Conservation (phyloP, 2,888 invertebrate genomes). For the Drosophila kambysellisi region DNA sequence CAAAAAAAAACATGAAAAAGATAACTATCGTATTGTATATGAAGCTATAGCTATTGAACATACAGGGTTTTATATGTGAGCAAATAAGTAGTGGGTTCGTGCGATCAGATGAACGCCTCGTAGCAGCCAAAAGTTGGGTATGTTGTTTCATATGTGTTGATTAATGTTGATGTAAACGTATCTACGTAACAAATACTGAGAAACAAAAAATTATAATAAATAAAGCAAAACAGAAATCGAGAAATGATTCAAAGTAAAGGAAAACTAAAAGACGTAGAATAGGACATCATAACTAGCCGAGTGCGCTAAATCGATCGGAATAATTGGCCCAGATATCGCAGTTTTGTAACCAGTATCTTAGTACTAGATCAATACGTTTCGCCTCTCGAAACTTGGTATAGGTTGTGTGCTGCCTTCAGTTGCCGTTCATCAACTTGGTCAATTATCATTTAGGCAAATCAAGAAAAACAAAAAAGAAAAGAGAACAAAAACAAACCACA, state of each 20-base stretch:
- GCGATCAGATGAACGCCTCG: conserved; percentile 39
- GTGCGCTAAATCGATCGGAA: conserved; percentile 15
- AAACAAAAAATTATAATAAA: conserved; percentile 12
- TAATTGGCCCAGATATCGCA: conserved; percentile 28
- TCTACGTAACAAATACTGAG: conserved; percentile 26
- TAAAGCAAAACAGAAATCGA: conserved; percentile 7
- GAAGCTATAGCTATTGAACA: conserved; percentile 79
- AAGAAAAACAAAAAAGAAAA: conserved; percentile 8
- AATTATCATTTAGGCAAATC: conserved; percentile 69
- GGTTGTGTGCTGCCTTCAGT: conserved; percentile 72
- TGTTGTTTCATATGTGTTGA: conserved; percentile 53
- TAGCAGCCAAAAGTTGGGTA: conserved; percentile 51
- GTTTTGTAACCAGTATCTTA: conserved; percentile 30
- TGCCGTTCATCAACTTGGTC: conserved; percentile 76
- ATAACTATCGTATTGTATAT: conserved; percentile 57
- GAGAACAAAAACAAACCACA: not conserved
- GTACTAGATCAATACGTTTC: conserved; percentile 38
- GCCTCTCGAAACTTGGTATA: conserved; percentile 56
- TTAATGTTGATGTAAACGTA: conserved; percentile 53
- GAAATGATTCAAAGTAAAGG: not conserved
- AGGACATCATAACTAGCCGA: conserved; percentile 20
- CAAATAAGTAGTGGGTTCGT: conserved; percentile 62
- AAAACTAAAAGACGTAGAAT: conserved; percentile 19
- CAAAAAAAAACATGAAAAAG: conserved; percentile 12
- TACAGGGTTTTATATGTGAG: conserved; percentile 81